phyloP scores from a whole-genome alignment of 2,888 invertebrate species.

The Hyalella azteca region DNA sequence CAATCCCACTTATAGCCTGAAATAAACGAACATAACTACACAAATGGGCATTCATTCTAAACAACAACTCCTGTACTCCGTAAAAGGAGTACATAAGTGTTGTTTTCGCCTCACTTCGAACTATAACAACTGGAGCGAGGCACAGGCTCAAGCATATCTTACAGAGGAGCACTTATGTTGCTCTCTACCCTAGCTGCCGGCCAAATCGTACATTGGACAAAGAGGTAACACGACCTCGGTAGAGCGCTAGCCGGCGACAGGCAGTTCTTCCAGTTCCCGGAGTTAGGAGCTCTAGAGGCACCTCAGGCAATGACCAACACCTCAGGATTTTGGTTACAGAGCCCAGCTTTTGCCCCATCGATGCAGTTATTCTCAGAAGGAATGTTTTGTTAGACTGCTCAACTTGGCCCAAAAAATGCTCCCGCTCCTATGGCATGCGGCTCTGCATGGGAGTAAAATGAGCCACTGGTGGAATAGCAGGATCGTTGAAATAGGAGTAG shows the following conservation, averaged over 20 bases:
- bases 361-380: not conserved
- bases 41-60: too few relatives aligned
- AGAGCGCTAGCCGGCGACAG: conserved; percentile 16
- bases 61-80: too few relatives aligned
- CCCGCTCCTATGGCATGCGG: not conserved
- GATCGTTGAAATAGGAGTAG: not conserved
- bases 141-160: conserved; percentile 3
- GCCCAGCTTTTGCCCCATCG: not conserved
- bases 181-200: not conserved
- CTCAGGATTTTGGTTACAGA: conserved; percentile 4
- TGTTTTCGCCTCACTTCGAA: too few relatives aligned
- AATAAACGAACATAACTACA: too few relatives aligned
- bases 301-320: conserved; percentile 25
- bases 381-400: not conserved
- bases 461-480: not conserved
- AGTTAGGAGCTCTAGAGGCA: not conserved
- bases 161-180: not conserved
- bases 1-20: too few relatives aligned
- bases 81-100: too few relatives aligned
- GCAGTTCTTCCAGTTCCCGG: conserved; percentile 19
- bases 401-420: not conserved
- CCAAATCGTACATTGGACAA: conserved; percentile 29
- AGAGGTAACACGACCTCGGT: conserved; percentile 35
- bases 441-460: not conserved
- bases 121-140: too few relatives aligned